Evolutionary conservation across 2,888 invertebrate species (phyloP).

Genomic region (Drosophila gaucha): DNA sequence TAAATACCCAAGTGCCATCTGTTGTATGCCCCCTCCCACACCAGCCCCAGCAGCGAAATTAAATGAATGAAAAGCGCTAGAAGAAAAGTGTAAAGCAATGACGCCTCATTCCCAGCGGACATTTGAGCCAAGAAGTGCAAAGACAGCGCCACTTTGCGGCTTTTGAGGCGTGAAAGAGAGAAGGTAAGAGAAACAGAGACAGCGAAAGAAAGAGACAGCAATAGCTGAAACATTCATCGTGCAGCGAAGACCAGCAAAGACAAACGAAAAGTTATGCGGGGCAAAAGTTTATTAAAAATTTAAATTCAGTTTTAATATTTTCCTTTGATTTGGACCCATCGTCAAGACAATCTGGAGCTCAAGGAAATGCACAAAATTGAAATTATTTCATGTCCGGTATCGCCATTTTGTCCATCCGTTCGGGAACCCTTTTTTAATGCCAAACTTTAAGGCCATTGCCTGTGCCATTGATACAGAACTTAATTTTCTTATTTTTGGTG

Average conservation of each 20-base stretch:
- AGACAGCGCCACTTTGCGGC: slow-evolving; percentile 67
- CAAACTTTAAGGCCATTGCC: slow-evolving; percentile 49
- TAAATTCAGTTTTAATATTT: slow-evolving; percentile 74
- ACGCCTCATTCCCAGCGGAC: slow-evolving; percentile 65
- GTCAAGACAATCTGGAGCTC: slow-evolving; percentile 53
- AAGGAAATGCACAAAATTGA: slow-evolving; percentile 79
- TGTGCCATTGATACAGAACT: slow-evolving; percentile 66
- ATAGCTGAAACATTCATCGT: neutral
- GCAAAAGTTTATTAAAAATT: slow-evolving; percentile 80
- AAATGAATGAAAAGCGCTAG: slow-evolving; percentile 77
- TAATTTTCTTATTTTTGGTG: slow-evolving; percentile 29
- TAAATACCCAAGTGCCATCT: slow-evolving; percentile 81
- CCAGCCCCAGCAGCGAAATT: slow-evolving; percentile 50
- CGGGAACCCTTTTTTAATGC: slow-evolving; percentile 37
- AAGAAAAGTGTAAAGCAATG: slow-evolving; percentile 77
- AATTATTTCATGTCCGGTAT: slow-evolving; percentile 81
- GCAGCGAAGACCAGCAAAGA: neutral
- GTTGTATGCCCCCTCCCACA: slow-evolving; percentile 37
- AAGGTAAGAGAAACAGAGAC: neutral
- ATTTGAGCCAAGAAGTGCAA: slow-evolving; percentile 55
- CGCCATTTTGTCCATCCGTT: slow-evolving; percentile 73
- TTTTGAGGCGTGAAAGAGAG: slow-evolving; percentile 26
- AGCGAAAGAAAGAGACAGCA: too few relatives aligned
- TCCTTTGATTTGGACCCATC: slow-evolving; percentile 48
- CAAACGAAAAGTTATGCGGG: slow-evolving; percentile 49